phyloP scores from a whole-genome alignment of 2,888 invertebrate genomes.

The Amphipyra berbera region DNA sequence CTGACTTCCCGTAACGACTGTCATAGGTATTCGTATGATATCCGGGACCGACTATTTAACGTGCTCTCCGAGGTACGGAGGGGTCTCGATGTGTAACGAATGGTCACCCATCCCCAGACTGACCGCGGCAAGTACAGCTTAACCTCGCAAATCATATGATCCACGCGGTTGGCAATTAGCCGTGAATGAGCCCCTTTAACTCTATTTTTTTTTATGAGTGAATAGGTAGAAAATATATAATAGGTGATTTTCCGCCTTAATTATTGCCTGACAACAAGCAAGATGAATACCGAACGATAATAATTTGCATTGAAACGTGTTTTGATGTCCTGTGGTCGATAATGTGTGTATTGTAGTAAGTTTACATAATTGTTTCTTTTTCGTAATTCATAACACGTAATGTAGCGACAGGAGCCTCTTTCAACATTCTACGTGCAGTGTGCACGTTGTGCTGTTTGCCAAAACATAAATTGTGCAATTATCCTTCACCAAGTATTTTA shows the following conservation, averaged over 20 bases:
- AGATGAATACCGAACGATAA: conserved; percentile 31
- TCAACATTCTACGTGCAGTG: neutral
- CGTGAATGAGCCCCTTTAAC: no score
- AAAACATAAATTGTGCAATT: neutral
- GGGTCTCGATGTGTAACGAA: no score
- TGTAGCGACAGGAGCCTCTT: conserved; percentile 5
- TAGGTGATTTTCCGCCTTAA: no score
- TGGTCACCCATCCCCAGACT: no score
- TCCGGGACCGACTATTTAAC: no score
- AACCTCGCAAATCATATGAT: no score
- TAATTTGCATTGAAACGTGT: conserved; percentile 38
- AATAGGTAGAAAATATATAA: neutral
- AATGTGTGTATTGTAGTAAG: conserved; percentile 21
- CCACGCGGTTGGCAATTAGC: no score
- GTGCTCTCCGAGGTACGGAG: no score
- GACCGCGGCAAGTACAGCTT: no score
- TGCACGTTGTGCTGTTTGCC: neutral
- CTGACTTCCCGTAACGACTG: no score
- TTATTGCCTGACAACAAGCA: conserved; percentile 4
- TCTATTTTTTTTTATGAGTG: no score
- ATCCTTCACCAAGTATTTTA: neutral
- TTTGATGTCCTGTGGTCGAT: conserved; percentile 3
- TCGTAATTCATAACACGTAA: conserved; percentile 11
- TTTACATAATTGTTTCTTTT: conserved; percentile 9
- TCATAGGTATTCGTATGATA: no score